Evolutionary conservation across 2,888 invertebrate genomes (phyloP), one percentile per base, ranked within the genome.

Genomic region (Patella pellucida): DNA sequence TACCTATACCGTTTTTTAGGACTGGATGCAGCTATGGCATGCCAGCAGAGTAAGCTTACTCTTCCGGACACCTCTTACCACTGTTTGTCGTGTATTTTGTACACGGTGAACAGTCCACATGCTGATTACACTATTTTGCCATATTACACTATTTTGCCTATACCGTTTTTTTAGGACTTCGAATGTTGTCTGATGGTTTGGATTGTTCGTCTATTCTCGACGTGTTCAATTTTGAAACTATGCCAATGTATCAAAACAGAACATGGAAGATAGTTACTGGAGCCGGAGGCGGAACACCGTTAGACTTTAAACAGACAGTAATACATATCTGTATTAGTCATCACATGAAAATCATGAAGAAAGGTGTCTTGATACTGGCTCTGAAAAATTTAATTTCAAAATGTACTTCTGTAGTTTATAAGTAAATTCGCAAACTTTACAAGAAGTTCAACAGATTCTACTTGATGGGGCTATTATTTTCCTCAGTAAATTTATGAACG

Each of bases 281-380:
- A 62, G n/a, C n/a, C n/a, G n/a, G n/a, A n/a, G n/a, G 7, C 0
- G 62, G 19, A 4, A n/a, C 9, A 7, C 2, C 15, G 2, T 12
- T 23, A n/a, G 16, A 62, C 62, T 62, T 62, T 19, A n/a, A 62
- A 62, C 15, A 62, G 14, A n/a, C 62, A 7, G 23, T 23, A 2
- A 62, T 62, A 62, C 62, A n/a, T 62, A 62, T 62, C 62, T 62
- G 62, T 1, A 7, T 62, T 12, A 62, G 62, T 62, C 62, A 62
- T 12, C 62, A 62, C 3, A 62, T 62, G 62, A 62, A 62, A 19
- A 62, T 62, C 11, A 62, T 62, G 62, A 62, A n/a, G 23, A 62
- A 62, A 23, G 23, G 7, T 62, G 62, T 19, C n/a, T 62, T 11
- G 23, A 62, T 62, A 19, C 62, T n/a, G 62, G 62, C 62, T 19